phyloP scores from a whole-genome alignment of 2,888 invertebrate species.

The Entomobrya proxima region DNA sequence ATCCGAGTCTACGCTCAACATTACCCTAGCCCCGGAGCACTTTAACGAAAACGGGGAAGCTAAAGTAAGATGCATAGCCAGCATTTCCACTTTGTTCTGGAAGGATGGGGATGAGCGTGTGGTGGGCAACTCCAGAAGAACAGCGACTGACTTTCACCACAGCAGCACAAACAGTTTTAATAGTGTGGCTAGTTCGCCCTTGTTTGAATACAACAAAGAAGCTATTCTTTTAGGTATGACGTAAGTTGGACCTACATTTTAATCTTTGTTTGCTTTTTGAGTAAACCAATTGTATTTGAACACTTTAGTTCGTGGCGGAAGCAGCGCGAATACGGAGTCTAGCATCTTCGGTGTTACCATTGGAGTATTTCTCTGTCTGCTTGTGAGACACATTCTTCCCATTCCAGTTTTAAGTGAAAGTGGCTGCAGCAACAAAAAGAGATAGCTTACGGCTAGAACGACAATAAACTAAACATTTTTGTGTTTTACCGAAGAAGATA shows the following conservation, averaged over 20 bases:
- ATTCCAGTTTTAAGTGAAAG: too few relatives aligned
- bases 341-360: slow-evolving; percentile 51
- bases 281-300: neutral
- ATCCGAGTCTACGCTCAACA: slow-evolving; percentile 69
- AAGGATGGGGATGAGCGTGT: slow-evolving; percentile 72
- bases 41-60: slow-evolving; percentile 73
- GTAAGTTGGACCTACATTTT: neutral
- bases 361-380: slow-evolving; percentile 37
- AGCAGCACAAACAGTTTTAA: slow-evolving; percentile 61
- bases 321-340: slow-evolving; percentile 28
- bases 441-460: too few relatives aligned
- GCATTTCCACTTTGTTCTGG: slow-evolving; percentile 72
- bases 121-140: slow-evolving; percentile 69
- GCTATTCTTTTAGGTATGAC: slow-evolving; percentile 68
- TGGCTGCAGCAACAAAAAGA: too few relatives aligned
- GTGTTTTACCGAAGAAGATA: too few relatives aligned
- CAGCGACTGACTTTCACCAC: slow-evolving; percentile 61
- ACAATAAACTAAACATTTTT: too few relatives aligned
- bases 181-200: slow-evolving; percentile 52
- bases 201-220: slow-evolving; percentile 70
- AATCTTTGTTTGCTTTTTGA: neutral
- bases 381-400: slow-evolving; percentile 50
- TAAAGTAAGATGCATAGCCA: slow-evolving; percentile 71
- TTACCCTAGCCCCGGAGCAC: slow-evolving; percentile 70
- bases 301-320: slow-evolving; percentile 57